Evolutionary conservation across 2,888 invertebrate species (phyloP).

Genomic region (Dryococelus australis): DNA sequence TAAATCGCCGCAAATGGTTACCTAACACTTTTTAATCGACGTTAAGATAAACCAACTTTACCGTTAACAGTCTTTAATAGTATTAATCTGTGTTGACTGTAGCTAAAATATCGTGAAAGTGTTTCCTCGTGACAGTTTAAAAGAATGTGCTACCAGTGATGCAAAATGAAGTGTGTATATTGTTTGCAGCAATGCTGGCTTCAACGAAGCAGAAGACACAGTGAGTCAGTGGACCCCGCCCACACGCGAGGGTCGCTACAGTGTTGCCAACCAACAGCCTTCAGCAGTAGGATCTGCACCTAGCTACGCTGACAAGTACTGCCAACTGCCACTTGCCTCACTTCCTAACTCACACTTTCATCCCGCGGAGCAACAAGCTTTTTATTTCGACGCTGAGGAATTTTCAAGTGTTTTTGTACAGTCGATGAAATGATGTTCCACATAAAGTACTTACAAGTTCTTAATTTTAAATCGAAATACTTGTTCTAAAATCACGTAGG

Average conservation of each 20-base stretch:
- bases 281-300: not conserved
- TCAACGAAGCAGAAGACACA: not conserved
- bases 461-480: not conserved
- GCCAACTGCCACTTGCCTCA: not conserved
- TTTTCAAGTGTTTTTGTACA: not conserved
- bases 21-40: too few relatives aligned
- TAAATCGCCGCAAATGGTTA: too few relatives aligned
- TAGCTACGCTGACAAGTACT: not conserved
- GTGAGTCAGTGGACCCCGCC: not conserved
- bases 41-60: too few relatives aligned
- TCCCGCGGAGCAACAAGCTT: not conserved
- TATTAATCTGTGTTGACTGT: too few relatives aligned
- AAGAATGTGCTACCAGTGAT: too few relatives aligned
- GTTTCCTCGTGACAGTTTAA: too few relatives aligned
- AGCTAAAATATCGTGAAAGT: too few relatives aligned
- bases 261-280: not conserved
- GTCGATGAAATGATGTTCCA: not conserved
- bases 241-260: not conserved
- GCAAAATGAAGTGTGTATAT: not conserved
- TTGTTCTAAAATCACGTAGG: not conserved
- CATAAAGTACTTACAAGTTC: not conserved
- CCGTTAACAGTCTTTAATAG: too few relatives aligned
- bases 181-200: not conserved
- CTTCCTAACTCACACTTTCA: not conserved
- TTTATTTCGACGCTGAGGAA: not conserved